Conservation (phyloP, 2,888 invertebrate species). For the Cyclophora albipunctata region DNA sequence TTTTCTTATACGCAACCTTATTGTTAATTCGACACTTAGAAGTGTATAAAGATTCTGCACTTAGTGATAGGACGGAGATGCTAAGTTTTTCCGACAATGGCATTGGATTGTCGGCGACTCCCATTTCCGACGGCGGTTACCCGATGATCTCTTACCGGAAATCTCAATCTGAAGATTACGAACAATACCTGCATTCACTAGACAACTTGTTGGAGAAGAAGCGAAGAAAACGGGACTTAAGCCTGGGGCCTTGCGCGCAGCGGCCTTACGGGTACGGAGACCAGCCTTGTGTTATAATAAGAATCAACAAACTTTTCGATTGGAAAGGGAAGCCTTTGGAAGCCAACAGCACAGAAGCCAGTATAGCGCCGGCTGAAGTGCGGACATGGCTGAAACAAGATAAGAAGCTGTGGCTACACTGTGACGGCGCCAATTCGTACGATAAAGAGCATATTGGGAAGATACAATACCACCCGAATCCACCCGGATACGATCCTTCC, state of each 20-base stretch:
- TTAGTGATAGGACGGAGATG: slow-evolving; percentile 23
- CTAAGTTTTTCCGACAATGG: slow-evolving; percentile 37
- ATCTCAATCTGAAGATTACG: slow-evolving; percentile 32
- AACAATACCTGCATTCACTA: slow-evolving; percentile 47
- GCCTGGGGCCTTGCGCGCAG: slow-evolving; percentile 51
- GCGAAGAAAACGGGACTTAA: slow-evolving; percentile 30
- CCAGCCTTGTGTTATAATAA: slow-evolving; percentile 52
- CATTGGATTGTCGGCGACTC: slow-evolving; percentile 52
- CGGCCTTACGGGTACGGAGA: slow-evolving; percentile 56
- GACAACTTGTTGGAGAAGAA: slow-evolving; percentile 33
- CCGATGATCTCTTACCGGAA: slow-evolving; percentile 54
- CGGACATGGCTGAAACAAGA: slow-evolving; percentile 37
- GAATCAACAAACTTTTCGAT: slow-evolving; percentile 48
- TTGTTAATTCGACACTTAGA: slow-evolving; percentile 26
- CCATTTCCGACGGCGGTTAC: slow-evolving; percentile 34
- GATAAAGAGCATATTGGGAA: slow-evolving; percentile 56
- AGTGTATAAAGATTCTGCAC: slow-evolving; percentile 20
- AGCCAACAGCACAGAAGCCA: slow-evolving; percentile 25
- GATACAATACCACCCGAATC: slow-evolving; percentile 54
- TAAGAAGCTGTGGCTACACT: slow-evolving; percentile 49
- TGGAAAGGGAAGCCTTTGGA: slow-evolving; percentile 51
- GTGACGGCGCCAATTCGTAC: slow-evolving; percentile 46
- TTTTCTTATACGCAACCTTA: slow-evolving; percentile 41
- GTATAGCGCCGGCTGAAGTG: slow-evolving; percentile 37
- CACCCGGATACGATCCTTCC: slow-evolving; percentile 52